These are phyloP conservation scores for Agrotis exclamationis DNA, from an alignment of 2,888 invertebrate genomes.

Conservation along the genomic window DNA sequence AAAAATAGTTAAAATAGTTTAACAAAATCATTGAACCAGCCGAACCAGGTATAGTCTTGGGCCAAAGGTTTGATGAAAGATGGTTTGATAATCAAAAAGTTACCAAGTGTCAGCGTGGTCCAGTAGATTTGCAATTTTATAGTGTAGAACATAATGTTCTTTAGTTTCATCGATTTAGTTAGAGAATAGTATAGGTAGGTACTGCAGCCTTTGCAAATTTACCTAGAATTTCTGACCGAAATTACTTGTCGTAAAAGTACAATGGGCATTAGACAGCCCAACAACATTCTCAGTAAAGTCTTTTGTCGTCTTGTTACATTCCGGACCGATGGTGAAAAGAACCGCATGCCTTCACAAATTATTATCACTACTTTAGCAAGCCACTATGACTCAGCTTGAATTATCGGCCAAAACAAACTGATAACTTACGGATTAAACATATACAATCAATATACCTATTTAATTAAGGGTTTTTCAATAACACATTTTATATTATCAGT, in stretches of 20 bases:
- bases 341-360: slow-evolving; percentile 16
- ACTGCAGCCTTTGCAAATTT: not conserved
- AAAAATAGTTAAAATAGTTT: no score
- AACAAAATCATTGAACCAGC: no score
- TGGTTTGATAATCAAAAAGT: no score
- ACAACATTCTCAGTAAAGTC: slow-evolving; percentile 1
- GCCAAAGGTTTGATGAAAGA: no score
- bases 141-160: no score
- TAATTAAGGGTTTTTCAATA: slow-evolving; percentile 29
- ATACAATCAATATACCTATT: slow-evolving; percentile 11
- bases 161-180: no score
- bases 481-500: slow-evolving; percentile 20
- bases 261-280: not conserved
- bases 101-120: no score
- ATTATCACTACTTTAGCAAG: slow-evolving; percentile 10
- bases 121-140: no score
- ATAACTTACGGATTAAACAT: slow-evolving; percentile 14
- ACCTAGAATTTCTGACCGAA: slow-evolving; percentile 5
- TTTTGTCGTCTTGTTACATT: slow-evolving; percentile 11
- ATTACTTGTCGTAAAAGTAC: not conserved
- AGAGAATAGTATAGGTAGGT: no score
- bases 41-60: no score
- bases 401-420: slow-evolving; percentile 42
- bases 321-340: not conserved
- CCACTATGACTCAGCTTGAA: slow-evolving; percentile 24